Base-by-base conservation (phyloP, 2,113 vertebrate species). In the Dryoscopus gambensis region DNA sequence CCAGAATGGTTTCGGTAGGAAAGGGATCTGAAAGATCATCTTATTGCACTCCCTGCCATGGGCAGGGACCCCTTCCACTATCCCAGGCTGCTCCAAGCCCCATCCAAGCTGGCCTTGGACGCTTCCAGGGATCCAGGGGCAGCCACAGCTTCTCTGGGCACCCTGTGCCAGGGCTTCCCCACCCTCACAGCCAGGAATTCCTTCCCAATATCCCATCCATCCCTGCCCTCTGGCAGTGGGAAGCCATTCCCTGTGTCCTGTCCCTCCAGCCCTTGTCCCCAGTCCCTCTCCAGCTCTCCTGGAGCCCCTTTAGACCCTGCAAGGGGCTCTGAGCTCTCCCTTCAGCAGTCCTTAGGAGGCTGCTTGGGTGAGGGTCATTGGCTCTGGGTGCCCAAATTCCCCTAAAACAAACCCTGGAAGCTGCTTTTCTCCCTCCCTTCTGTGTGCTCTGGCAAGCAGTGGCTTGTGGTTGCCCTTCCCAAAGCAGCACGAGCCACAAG, bases 31-130 rank as follows among this genome's bases (percentile, higher is more conserved):
- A 25, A 75, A 60, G 11, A 0, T 2, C 28, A 30, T 30, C 16
- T 0, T 0, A 1, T 46, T 4, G 13, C 44, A 23, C 1, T 2
- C 14, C 33, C 15, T 74, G 27, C 52, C 37, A 21, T 24, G 35
- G 25, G 9, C 40, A 67, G 68, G 28, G 60, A 60, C 46, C 74
- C 3, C 3, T 67, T 10, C 19, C 28, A 30, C 23, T 5, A 0
- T 5, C 9, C 39, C 78, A 67, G 20, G 5, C 0, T 20, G 20
- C 39, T 82, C 69, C 78, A 53, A 46, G 6, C 10, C 27, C 23
- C 0, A 0, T 65, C 44, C 59, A 89, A 0, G 37, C 33, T 21
- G 19, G 24, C 7, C 24, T 39, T 0, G n/a, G 0, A 4, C 53
- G 60, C 4, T 68, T 0, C 24, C 46, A 82, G 69, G 44, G 60